phyloP scores from a whole-genome alignment of 2,113 vertebrate species.

The Notothenia coriiceps region DNA sequence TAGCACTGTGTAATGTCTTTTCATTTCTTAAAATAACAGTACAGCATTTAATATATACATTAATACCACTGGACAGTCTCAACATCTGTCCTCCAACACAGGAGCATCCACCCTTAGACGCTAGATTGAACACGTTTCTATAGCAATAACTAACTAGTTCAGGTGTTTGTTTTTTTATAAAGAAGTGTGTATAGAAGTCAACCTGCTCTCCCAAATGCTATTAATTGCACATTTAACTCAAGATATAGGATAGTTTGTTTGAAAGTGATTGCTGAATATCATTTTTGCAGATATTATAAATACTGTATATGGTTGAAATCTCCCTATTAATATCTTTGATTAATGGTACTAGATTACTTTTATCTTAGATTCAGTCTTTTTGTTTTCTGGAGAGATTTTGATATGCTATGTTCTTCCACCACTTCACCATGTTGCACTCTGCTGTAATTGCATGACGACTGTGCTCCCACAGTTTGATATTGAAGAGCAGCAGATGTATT shows the following conservation, averaged over 20 bases:
- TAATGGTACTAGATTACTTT: slow-evolving; percentile 77
- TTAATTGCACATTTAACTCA: slow-evolving; percentile 74
- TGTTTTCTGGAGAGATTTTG: slow-evolving; percentile 74
- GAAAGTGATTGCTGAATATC: slow-evolving; percentile 63
- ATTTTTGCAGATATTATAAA: slow-evolving; percentile 67
- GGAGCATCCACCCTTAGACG: slow-evolving; percentile 15
- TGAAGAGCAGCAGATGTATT: slow-evolving; percentile 78
- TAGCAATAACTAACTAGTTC: slow-evolving; percentile 69
- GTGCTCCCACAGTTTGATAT: slow-evolving; percentile 70
- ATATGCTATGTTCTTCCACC: slow-evolving; percentile 72
- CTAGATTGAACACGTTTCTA: slow-evolving; percentile 40
- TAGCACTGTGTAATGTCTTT: slow-evolving; percentile 38
- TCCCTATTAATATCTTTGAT: slow-evolving; percentile 66
- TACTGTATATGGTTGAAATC: slow-evolving; percentile 73
- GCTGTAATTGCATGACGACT: slow-evolving; percentile 71
- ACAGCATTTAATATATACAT: slow-evolving; percentile 11
- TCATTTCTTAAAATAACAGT: slow-evolving; percentile 26
- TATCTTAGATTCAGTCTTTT: slow-evolving; percentile 65
- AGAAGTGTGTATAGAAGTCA: slow-evolving; percentile 44
- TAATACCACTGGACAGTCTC: slow-evolving; percentile 50
- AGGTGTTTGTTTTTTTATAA: slow-evolving; percentile 42
- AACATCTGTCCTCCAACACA: slow-evolving; percentile 15
- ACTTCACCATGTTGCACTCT: slow-evolving; percentile 63
- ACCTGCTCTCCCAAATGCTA: slow-evolving; percentile 67
- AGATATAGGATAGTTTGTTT: slow-evolving; percentile 62